Evolutionary conservation across 2,888 invertebrate species (phyloP), one percentile per base, ranked within the genome.

Genomic region (Antheraea assamensis): DNA sequence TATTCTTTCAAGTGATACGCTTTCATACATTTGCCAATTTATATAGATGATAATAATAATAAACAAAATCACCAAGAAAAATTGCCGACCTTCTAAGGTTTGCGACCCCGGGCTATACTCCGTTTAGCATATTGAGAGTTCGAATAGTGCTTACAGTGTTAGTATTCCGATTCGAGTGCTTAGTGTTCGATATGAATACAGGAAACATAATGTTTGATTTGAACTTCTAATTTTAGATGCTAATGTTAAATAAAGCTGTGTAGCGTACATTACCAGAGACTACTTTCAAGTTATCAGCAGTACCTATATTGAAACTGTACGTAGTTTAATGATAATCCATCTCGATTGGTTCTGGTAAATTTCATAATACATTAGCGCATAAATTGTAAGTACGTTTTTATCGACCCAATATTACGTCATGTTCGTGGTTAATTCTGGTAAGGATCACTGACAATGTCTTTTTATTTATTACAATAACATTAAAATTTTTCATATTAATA

Each of bases 281-380:
- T 30, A 66, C 30, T 66, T 66, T 66, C n/a, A 21, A 31, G 61
- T 27, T 61, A 27, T 58, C 35, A 31, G 35, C 19, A n/a, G 64
- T 61, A 42, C 4, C 42, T 42, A 64, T 35, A 31, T 55, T 72
- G 42, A 64, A 72, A 24, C 68, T 70, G 75, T 76, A 80, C 78
- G 76, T 78, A 77, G 76, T 78, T 78, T 68, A 68, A 35, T n/a
- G 35, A 68, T 75, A 78, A 75, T 77, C 82, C 21, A 68, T 55
- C n/a, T 21, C 35, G 49, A 52, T n/a, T 70, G 66, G 71, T 64
- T 78, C 83, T 85, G 88, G 85, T 80, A 85, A 85, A 79, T 80
- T 78, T 89, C 87, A 87, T 83, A 77, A 81, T 84, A 79, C 82
- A 84, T 84, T 83, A 81, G 76, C 74, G 75, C 74, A 77, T 80